A percentile compares a stretch with the other conserved stretches of the same genome.
These are phyloP conservation scores for Coecobrya sp. DNA, from an alignment of 2,888 invertebrate genomes.

Conservation along the genomic window DNA sequence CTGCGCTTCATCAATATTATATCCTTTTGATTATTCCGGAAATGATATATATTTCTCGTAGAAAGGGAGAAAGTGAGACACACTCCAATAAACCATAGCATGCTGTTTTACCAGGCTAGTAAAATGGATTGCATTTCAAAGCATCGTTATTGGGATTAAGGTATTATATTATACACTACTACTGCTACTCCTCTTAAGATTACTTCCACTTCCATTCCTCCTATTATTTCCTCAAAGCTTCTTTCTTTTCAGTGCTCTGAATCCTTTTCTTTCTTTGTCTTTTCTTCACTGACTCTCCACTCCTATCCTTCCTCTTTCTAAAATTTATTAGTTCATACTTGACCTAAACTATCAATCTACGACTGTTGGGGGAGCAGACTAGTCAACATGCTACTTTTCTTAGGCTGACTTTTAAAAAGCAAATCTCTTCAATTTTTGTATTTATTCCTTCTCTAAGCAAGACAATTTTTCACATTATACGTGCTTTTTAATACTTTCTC, in stretches of 20 bases:
- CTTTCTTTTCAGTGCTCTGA: neutral
- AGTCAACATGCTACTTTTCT: constrained; percentile 51
- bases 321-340: constrained; percentile 78
- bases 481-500: neutral
- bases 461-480: neutral
- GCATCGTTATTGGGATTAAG: constrained; percentile 80
- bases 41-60: constrained; percentile 30
- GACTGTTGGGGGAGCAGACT: constrained; percentile 43
- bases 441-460: neutral
- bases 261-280: constrained; percentile 55
- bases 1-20: constrained; percentile 57
- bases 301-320: neutral
- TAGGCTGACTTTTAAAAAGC: neutral
- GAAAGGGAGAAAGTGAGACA: neutral
- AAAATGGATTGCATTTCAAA: constrained; percentile 69
- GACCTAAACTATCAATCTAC: constrained; percentile 77
- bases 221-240: constrained; percentile 51
- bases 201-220: constrained; percentile 59
- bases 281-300: neutral
- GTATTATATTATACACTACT: constrained; percentile 60
- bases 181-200: constrained; percentile 43
- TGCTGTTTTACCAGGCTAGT: constrained; percentile 25
- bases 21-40: constrained; percentile 57
- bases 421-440: neutral
- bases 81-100: constrained; percentile 35